These are phyloP conservation scores for Polypedilum vanderplanki DNA, from an alignment of 1,140 invertebrate species.

Conservation along the genomic window DNA sequence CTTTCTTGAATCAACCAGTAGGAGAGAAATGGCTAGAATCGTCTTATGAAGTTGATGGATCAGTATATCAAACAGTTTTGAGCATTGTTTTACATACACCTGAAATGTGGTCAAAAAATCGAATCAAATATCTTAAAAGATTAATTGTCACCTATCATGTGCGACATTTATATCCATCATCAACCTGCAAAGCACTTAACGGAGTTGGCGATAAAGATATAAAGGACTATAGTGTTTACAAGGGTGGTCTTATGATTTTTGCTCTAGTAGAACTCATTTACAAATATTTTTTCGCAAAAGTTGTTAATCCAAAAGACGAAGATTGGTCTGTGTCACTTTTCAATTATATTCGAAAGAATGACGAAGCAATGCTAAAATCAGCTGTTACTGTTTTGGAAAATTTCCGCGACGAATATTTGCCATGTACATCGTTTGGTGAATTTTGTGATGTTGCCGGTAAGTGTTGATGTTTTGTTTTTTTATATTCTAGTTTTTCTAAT, in stretches of 20 bases:
- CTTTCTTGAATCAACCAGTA: constrained; percentile 57
- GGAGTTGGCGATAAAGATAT: constrained; percentile 45
- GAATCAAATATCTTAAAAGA: constrained; percentile 66
- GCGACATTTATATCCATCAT: constrained; percentile 53
- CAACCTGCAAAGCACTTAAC: constrained; percentile 47
- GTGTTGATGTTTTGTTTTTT: constrained; percentile 27
- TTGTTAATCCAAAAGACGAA: constrained; percentile 61
- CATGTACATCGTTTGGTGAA: constrained; percentile 81
- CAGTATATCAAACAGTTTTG: constrained; percentile 77
- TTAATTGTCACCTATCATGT: constrained; percentile 73
- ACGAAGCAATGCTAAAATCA: constrained; percentile 79
- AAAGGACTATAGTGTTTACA: constrained; percentile 77
- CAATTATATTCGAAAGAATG: constrained; percentile 90
- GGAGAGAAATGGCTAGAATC: constrained; percentile 64
- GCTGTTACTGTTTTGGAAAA: constrained; percentile 73
- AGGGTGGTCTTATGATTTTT: constrained; percentile 79
- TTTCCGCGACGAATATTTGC: constrained; percentile 83
- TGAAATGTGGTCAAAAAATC: constrained; percentile 58
- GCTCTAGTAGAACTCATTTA: constrained; percentile 72
- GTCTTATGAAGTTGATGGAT: constrained; percentile 81
- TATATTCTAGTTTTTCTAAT: background rate
- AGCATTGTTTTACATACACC: constrained; percentile 70
- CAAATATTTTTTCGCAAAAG: constrained; percentile 58
- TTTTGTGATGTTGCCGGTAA: constrained; percentile 80
- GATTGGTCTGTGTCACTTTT: constrained; percentile 84